These are phyloP conservation scores for Alethe castanea DNA, from an alignment of 2,113 vertebrate species.

Conservation along the genomic window DNA sequence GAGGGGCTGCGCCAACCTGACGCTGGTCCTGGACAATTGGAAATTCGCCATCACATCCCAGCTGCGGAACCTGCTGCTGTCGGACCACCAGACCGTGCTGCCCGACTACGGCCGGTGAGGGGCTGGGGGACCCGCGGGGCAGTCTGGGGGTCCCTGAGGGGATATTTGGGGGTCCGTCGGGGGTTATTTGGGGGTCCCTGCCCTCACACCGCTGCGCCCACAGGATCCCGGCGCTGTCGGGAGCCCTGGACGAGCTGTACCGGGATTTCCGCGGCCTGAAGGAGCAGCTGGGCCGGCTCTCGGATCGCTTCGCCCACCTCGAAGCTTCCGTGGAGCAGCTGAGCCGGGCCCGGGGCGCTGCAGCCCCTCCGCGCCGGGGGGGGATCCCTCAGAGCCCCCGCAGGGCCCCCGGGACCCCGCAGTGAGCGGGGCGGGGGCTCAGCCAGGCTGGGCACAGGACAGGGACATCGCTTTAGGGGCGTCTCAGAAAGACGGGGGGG, in stretches of 20 bases:
- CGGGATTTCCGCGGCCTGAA: constrained; percentile 82
- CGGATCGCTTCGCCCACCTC: constrained; percentile 72
- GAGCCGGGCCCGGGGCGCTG: constrained; percentile 41
- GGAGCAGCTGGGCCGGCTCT: constrained; percentile 75
- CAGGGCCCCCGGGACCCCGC: not conserved
- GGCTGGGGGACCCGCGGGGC: too few species aligned
- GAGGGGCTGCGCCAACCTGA: constrained; percentile 82
- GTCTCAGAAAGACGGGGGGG: not conserved
- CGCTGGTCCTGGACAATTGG: constrained; percentile 87
- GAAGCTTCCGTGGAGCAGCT: constrained; percentile 78
- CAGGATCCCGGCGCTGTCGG: constrained; percentile 82
- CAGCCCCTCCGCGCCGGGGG: not conserved
- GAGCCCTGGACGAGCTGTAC: constrained; percentile 79
- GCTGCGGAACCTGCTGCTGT: constrained; percentile 83
- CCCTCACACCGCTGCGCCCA: not conserved
- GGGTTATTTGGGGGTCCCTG: accelerated
- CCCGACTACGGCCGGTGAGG: constrained; percentile 83
- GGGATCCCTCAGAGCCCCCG: not conserved
- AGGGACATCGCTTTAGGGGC: not conserved
- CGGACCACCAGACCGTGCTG: constrained; percentile 82
- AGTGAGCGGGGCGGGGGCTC: not conserved
- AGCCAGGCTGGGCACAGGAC: not conserved
- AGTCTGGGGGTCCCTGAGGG: accelerated
- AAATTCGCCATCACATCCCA: constrained; percentile 86
- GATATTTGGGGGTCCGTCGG: accelerated